Percentiles rank a stretch among this genome's conserved stretches.
Evolutionary conservation across 2,113 vertebrate genomes (phyloP).

Genomic region (Callionymus lyra): DNA sequence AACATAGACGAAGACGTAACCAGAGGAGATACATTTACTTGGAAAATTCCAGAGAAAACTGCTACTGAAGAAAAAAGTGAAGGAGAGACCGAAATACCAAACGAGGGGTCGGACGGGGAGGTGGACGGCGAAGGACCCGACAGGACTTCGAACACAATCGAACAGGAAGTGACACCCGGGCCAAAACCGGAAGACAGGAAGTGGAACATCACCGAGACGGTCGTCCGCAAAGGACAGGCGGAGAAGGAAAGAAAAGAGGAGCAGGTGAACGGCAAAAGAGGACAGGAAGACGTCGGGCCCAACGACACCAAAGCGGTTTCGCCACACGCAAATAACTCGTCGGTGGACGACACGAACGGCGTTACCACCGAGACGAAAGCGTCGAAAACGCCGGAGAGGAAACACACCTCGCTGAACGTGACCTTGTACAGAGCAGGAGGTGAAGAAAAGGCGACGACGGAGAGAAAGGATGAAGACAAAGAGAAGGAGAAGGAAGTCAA

Average conservation of each 20-base stretch:
- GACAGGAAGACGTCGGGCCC: constrained; percentile 38
- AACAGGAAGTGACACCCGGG: constrained; percentile 22
- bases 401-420: constrained; percentile 28
- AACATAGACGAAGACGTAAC: constrained; percentile 19
- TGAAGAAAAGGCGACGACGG: constrained; percentile 19
- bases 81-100: constrained; percentile 22
- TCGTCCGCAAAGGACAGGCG: constrained; percentile 48
- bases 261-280: constrained; percentile 46
- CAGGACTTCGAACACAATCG: constrained; percentile 34
- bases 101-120: constrained; percentile 19
- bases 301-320: constrained; percentile 46
- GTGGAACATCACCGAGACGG: constrained; percentile 22
- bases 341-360: constrained; percentile 23
- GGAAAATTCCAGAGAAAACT: constrained; percentile 30
- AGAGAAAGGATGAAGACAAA: constrained; percentile 25
- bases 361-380: constrained; percentile 32
- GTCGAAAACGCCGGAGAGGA: constrained; percentile 11
- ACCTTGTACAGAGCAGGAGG: constrained; percentile 44
- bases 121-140: constrained; percentile 21
- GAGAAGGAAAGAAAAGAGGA: constrained; percentile 51
- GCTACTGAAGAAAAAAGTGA: constrained; percentile 18
- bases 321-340: constrained; percentile 36
- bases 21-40: constrained; percentile 32
- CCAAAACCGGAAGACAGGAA: constrained; percentile 8
- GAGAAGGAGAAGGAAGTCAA: constrained; percentile 54